Base-by-base conservation (phyloP, 2,113 vertebrate species). In the Archocentrus centrarchus region DNA sequence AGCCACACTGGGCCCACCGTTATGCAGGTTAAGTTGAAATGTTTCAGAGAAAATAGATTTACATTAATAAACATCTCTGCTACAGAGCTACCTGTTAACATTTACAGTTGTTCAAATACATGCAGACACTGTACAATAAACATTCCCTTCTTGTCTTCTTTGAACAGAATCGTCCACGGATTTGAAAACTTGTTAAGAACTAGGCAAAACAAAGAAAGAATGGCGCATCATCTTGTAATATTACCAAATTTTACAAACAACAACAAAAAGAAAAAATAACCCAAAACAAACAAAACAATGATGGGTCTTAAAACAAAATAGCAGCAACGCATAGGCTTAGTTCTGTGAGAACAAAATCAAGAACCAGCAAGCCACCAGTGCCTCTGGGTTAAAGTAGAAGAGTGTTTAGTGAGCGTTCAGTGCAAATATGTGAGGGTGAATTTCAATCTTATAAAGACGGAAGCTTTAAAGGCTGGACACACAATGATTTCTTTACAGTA, bases 351-450 rank as follows among this genome's bases (percentile, higher is more conserved):
- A 94, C 92, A 92, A 96, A 94, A 86, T 87, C 2, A 92, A 94
- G 92, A 96, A 88, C 88, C 77, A 92, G 95, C 94, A 96, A 96
- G 95, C 95, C 94, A 86, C 96, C 95, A 82, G 97, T 95, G 96
- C 96, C 94, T 96, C 95, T 96, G 90, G 89, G 60, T 90, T 84
- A 79, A 83, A 87, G 60, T 75, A 76, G 62, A 84, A 75, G 95
- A 96, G 93, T 58, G 89, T 77, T 47, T 68, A 11, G 83, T 75
- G 91, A 93, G 86, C 76, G 35, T 92, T 96, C 94, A 96, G 97
- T 97, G 96, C 96, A 96, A 96, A 96, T 76, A 81, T 91, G 93
- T 95, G 93, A 39, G 20, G 57, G 75, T 86, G 87, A 83, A 76
- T 84, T 79, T 59, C 81, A 87, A 86, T 82, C 75, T 61, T 86